Percentiles rank a stretch among this genome's conserved stretches.
These are phyloP conservation scores for Camelus bactrianus DNA, from an alignment of 2,113 vertebrate species.

Conservation along the genomic window DNA sequence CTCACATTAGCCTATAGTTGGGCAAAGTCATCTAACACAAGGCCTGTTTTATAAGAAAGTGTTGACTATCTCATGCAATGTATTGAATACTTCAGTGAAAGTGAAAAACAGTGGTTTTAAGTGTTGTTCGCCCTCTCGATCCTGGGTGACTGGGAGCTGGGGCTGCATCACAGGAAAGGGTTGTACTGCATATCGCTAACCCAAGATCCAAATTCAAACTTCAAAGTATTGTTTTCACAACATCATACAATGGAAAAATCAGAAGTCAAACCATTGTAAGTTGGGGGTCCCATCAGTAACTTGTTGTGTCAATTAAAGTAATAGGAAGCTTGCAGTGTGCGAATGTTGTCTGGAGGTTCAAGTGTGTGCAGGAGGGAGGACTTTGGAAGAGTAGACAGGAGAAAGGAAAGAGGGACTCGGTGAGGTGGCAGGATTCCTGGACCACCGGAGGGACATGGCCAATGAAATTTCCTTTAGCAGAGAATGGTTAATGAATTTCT, in stretches of 20 bases:
- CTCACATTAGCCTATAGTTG: not conserved
- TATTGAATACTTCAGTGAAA: not conserved
- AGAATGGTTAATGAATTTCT: not conserved
- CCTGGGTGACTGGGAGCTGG: not conserved
- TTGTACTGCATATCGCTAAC: fast-evolving
- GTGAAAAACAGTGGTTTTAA: not conserved
- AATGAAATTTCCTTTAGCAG: not conserved
- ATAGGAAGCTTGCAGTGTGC: not conserved
- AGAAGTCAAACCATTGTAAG: not conserved
- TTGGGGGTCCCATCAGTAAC: not conserved
- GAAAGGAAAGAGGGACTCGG: not conserved
- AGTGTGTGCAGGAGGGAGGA: not conserved
- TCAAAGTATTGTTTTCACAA: not conserved
- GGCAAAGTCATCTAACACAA: not conserved
- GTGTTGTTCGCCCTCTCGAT: not conserved
- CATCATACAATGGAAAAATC: not conserved
- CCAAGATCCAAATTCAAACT: not conserved
- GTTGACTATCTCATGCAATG: not conserved
- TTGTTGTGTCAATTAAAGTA: not conserved
- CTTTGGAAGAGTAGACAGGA: not conserved
- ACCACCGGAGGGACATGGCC: not conserved
- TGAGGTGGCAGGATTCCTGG: not conserved
- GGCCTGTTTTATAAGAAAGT: not conserved
- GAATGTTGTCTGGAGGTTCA: not conserved
- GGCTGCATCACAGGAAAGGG: not conserved